phyloP scores from a whole-genome alignment of 2,113 vertebrate genomes.

The Amazona guildingii region DNA sequence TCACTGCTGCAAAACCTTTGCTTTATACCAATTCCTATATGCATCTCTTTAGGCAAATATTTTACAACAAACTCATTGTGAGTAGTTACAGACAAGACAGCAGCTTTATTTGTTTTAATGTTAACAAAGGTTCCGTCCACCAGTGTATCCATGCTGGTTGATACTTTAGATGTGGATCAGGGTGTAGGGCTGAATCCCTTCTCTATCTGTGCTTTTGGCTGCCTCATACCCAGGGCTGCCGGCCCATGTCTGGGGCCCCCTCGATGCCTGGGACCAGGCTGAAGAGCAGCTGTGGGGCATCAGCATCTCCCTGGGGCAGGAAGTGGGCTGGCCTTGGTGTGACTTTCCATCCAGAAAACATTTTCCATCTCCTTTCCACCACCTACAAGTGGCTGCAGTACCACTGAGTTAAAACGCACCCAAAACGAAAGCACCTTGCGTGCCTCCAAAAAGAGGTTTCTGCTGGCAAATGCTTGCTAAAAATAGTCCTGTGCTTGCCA shows the following conservation, averaged over 20 bases:
- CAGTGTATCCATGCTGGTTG: not conserved
- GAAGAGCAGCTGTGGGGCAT: not conserved
- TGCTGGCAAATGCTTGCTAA: conserved; percentile 8
- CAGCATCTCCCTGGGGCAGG: not conserved
- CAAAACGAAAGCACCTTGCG: not conserved
- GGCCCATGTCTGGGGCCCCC: not conserved
- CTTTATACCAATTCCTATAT: not conserved
- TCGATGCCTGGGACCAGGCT: fast-evolving
- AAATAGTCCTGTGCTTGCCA: not conserved
- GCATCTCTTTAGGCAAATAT: not conserved
- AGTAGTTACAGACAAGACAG: not conserved
- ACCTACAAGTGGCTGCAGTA: conserved; percentile 2
- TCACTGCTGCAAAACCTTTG: not conserved
- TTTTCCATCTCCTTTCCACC: conserved; percentile 10
- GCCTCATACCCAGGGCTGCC: not conserved
- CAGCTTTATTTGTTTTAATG: not conserved
- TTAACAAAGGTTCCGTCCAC: not conserved
- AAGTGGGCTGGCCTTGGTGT: not conserved
- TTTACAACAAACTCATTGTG: not conserved
- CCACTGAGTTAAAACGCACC: not conserved
- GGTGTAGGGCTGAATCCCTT: not conserved
- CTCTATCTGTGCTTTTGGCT: fast-evolving
- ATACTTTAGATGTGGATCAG: not conserved
- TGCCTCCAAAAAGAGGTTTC: not conserved
- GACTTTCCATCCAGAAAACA: conserved; percentile 48